Conservation (phyloP, 2,888 invertebrate species). For the Cephus rjabovi region DNA sequence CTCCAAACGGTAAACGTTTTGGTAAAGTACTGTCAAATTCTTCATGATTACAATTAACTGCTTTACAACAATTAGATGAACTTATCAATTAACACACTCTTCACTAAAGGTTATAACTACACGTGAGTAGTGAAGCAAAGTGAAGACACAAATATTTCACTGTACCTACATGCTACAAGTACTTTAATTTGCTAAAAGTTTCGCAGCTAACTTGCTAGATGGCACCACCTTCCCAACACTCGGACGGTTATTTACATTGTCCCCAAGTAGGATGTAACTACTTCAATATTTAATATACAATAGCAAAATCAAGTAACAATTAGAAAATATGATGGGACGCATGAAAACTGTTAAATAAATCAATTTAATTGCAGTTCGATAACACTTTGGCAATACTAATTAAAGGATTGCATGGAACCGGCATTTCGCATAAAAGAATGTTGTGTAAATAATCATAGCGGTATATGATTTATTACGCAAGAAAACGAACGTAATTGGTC, state of each 20-base stretch:
- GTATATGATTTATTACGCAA: background rate
- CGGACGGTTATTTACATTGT: background rate
- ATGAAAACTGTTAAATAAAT: background rate
- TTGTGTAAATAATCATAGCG: background rate
- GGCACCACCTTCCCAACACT: background rate
- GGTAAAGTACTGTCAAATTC: conserved; percentile 48
- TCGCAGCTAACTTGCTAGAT: background rate
- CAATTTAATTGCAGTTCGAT: background rate
- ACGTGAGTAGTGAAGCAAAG: background rate
- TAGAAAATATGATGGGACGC: background rate
- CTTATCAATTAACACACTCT: background rate
- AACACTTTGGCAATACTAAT: background rate
- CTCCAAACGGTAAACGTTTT: conserved; percentile 33
- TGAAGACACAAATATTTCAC: no score
- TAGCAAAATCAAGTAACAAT: background rate
- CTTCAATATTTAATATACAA: background rate
- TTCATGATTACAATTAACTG: conserved; percentile 39
- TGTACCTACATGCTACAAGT: no score
- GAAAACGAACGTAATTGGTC: background rate
- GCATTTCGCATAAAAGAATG: background rate
- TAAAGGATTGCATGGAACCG: background rate
- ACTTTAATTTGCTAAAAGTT: background rate
- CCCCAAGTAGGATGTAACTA: background rate
- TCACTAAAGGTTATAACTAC: background rate
- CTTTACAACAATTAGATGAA: background rate